Percentiles rank a stretch among this genome's conserved stretches.
phyloP scores from a whole-genome alignment of 2,797 vertebrate species.

The Hozukius guyotensis region DNA sequence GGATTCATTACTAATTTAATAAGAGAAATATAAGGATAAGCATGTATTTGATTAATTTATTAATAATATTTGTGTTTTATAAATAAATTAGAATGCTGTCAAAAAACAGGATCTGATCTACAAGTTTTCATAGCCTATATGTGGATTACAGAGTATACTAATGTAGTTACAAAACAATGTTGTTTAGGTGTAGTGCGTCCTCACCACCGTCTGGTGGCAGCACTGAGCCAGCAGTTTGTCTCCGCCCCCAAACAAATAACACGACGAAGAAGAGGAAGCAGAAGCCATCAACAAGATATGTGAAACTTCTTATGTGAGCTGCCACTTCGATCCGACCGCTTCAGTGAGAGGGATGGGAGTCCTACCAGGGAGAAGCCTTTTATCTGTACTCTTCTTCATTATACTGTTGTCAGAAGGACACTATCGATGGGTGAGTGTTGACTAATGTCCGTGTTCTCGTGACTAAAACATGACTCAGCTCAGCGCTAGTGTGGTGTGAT shows the following conservation, averaged over 20 bases:
- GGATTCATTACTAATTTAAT: neutral
- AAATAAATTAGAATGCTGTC: neutral
- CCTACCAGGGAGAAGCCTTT: conserved; percentile 1
- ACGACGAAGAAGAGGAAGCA: conserved; percentile 68
- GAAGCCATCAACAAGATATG: conserved; percentile 47
- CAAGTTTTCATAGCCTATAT: neutral
- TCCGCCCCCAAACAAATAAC: conserved; percentile 30
- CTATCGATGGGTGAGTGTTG: conserved; percentile 71
- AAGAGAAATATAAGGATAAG: too few species aligned
- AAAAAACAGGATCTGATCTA: neutral
- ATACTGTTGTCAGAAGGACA: conserved; percentile 52
- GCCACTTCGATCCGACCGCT: conserved; percentile 24
- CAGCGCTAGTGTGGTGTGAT: conserved; percentile 1
- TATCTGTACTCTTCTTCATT: conserved; percentile 30
- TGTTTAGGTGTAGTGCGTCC: neutral
- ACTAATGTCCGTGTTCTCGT: conserved; percentile 1
- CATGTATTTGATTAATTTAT: neutral
- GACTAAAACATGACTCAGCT: conserved; percentile 70
- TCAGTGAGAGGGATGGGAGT: conserved; percentile 52
- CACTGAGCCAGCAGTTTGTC: neutral
- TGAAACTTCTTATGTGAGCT: conserved; percentile 39
- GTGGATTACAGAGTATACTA: neutral
- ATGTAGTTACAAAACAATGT: neutral
- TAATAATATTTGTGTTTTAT: neutral
- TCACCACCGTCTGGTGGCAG: conserved; percentile 42